Percentiles rank a stretch among this genome's conserved stretches.
These are phyloP conservation scores for Malacoctenus gilli DNA, from an alignment of 2,797 vertebrate genomes.

Conservation along the genomic window DNA sequence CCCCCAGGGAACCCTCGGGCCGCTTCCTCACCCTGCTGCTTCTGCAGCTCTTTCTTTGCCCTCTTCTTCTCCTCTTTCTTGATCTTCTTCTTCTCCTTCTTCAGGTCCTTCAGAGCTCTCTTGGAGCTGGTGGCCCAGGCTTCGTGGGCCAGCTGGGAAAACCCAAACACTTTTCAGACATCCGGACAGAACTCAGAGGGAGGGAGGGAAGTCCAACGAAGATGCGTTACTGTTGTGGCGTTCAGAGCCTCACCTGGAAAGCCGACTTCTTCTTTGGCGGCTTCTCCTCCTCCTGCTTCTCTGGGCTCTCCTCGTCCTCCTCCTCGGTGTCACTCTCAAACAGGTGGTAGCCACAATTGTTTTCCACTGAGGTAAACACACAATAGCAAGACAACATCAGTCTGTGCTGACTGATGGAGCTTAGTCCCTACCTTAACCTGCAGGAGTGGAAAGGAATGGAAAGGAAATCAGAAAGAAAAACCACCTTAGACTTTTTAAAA, in stretches of 20 bases:
- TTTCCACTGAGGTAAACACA: constrained; percentile 67
- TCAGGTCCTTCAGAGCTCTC: constrained; percentile 76
- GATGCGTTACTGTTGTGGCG: too few species aligned
- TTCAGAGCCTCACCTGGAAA: constrained; percentile 76
- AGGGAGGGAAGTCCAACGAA: too few species aligned
- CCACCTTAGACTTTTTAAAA: too few species aligned
- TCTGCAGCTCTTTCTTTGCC: constrained; percentile 58
- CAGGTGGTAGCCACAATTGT: constrained; percentile 74
- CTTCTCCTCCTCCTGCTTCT: constrained; percentile 68
- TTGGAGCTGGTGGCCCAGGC: constrained; percentile 82
- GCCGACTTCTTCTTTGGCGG: constrained; percentile 78
- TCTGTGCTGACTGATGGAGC: too few species aligned
- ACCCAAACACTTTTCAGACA: too few species aligned
- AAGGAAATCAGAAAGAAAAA: too few species aligned
- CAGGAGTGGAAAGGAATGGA: too few species aligned
- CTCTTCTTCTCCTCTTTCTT: constrained; percentile 69
- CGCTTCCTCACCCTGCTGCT: constrained; percentile 63
- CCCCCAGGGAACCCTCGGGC: too few species aligned
- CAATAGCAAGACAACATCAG: constrained; percentile 1
- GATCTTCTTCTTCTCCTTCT: constrained; percentile 72
- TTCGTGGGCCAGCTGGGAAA: constrained; percentile 77
- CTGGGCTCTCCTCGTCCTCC: constrained; percentile 72
- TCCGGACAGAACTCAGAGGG: too few species aligned
- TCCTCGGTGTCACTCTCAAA: constrained; percentile 83
- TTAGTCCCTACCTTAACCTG: too few species aligned